Conservation (phyloP, 2,888 invertebrate species). For the Chrysina gloriosa region DNA sequence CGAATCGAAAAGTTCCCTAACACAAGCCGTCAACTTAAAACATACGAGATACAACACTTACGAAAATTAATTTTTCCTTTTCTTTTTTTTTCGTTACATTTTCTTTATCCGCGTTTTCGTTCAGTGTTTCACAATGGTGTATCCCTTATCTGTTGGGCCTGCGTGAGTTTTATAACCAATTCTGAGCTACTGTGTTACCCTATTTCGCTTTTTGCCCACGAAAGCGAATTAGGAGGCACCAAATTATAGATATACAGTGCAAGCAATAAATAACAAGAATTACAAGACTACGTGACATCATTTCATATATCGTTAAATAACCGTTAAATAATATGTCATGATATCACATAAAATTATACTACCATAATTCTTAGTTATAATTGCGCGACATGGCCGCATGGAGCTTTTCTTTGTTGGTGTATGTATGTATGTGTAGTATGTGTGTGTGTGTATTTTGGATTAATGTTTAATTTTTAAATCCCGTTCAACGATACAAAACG, state of each 20-base stretch:
- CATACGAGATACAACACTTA: constrained; percentile 33
- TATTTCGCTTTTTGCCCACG: constrained; percentile 63
- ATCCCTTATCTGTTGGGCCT: constrained; percentile 36
- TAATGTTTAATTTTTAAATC: not conserved
- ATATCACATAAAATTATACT: constrained; percentile 62
- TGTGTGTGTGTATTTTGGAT: constrained; percentile 15
- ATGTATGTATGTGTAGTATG: not conserved
- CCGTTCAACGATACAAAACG: too few relatives aligned
- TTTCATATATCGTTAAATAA: constrained; percentile 59
- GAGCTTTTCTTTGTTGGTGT: constrained; percentile 54
- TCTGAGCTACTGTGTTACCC: constrained; percentile 63
- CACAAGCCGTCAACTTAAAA: constrained; percentile 31
- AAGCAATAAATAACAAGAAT: constrained; percentile 63
- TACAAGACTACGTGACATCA: constrained; percentile 63
- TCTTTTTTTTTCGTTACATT: not conserved
- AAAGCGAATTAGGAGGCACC: constrained; percentile 63
- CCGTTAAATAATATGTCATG: constrained; percentile 52
- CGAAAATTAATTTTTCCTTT: not conserved
- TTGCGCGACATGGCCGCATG: constrained; percentile 63
- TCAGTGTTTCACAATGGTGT: constrained; percentile 16
- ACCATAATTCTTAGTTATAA: constrained; percentile 60
- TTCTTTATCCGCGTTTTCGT: not conserved
- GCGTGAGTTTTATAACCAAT: constrained; percentile 56
- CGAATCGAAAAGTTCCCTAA: constrained; percentile 45
- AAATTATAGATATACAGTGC: constrained; percentile 56